A percentile compares a stretch with the other conserved stretches of the same genome.
Evolutionary conservation across 1,140 invertebrate species (phyloP).

Genomic region (Zaprionus capensis): DNA sequence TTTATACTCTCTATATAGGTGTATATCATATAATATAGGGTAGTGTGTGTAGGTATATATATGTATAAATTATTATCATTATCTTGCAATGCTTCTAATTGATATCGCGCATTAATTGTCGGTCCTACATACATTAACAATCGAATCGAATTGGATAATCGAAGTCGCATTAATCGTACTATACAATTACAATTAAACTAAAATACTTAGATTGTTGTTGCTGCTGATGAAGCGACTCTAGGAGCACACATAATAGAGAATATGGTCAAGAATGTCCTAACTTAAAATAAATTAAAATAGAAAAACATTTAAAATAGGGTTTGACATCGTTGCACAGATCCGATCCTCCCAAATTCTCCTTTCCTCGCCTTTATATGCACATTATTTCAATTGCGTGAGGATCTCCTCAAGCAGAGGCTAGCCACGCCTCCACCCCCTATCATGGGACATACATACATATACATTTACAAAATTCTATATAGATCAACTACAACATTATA

Average conservation of each 20-base stretch:
- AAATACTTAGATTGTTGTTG: slow-evolving; percentile 50
- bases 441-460: slow-evolving; percentile 34
- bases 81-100: slow-evolving; percentile 45
- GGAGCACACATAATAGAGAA: slow-evolving; percentile 39
- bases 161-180: slow-evolving; percentile 28
- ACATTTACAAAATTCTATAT: slow-evolving; percentile 16
- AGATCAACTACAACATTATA: slow-evolving; percentile 54
- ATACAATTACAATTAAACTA: slow-evolving; percentile 50
- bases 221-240: slow-evolving; percentile 45
- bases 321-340: slow-evolving; percentile 16
- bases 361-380: slow-evolving; percentile 44
- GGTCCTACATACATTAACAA: slow-evolving; percentile 27
- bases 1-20: slow-evolving; percentile 31
- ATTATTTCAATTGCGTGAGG: slow-evolving; percentile 48
- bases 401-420: slow-evolving; percentile 47
- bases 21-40: slow-evolving; percentile 31
- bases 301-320: slow-evolving; percentile 20
- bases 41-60: slow-evolving; percentile 21
- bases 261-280: slow-evolving; percentile 37
- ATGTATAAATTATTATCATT: slow-evolving; percentile 51
- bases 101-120: slow-evolving; percentile 27
- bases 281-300: slow-evolving; percentile 38
- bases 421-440: slow-evolving; percentile 18
- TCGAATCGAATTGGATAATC: slow-evolving; percentile 20
- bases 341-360: neutral